Percentiles rank a stretch among this genome's conserved stretches.
Conservation (phyloP, 2,888 invertebrate species). For the Tetrapedia diversipes region DNA sequence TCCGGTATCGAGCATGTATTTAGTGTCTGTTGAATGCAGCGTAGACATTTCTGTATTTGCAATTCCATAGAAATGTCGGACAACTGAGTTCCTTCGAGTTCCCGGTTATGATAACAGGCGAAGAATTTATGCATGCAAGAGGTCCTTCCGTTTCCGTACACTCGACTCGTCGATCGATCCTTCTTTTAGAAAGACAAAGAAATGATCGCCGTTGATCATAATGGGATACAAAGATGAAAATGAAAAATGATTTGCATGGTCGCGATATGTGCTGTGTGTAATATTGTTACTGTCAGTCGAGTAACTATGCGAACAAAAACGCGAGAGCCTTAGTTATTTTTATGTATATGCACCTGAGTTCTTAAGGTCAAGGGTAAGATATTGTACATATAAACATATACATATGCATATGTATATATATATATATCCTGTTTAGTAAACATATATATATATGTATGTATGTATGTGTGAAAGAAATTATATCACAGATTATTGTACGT, state of each 20-base stretch:
- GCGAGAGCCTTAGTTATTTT: slow-evolving; percentile 59
- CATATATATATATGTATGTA: slow-evolving; percentile 20
- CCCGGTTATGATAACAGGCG: not conserved
- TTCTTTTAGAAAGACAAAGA: slow-evolving; percentile 17
- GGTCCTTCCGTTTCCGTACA: not conserved
- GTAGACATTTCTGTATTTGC: slow-evolving; percentile 28
- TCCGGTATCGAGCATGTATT: slow-evolving; percentile 26
- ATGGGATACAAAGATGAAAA: not conserved
- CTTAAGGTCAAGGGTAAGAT: slow-evolving; percentile 66
- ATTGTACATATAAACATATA: slow-evolving; percentile 62
- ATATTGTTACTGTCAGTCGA: slow-evolving; percentile 43
- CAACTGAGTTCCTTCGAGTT: slow-evolving; percentile 38
- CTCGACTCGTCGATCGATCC: slow-evolving; percentile 47
- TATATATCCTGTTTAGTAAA: no score
- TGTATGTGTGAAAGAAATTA: slow-evolving; percentile 64
- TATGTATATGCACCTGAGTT: slow-evolving; percentile 58
- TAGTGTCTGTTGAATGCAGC: slow-evolving; percentile 12
- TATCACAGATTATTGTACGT: slow-evolving; percentile 76
- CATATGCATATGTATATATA: slow-evolving; percentile 47
- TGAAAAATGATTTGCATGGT: slow-evolving; percentile 14
- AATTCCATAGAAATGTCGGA: not conserved
- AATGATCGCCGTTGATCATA: slow-evolving; percentile 1
- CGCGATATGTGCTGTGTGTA: slow-evolving; percentile 44
- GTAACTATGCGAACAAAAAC: slow-evolving; percentile 46
- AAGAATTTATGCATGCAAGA: not conserved